Conservation (phyloP, 2,797 vertebrate genomes). For the Naso thynnoides region DNA sequence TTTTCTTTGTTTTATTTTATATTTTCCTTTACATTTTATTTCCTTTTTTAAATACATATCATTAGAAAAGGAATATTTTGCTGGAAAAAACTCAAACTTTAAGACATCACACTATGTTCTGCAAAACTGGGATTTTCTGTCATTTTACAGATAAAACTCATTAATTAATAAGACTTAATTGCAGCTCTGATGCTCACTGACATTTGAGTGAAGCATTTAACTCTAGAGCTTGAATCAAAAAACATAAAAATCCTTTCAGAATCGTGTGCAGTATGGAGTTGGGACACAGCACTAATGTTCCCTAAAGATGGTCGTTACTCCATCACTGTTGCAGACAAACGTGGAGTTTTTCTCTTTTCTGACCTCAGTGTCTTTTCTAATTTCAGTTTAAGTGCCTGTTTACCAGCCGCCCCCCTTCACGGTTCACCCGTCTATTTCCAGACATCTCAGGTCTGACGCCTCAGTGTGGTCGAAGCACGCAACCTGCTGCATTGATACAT, state of each 20-base stretch:
- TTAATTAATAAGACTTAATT: neutral
- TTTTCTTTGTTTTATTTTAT: neutral
- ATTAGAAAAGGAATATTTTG: neutral
- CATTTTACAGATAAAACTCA: neutral
- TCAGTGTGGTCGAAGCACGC: conserved; percentile 31
- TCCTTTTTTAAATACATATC: too few species aligned
- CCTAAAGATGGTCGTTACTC: neutral
- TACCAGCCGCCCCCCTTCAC: conserved; percentile 31
- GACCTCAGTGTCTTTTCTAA: neutral
- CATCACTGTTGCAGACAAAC: neutral
- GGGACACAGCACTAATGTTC: conserved; percentile 60
- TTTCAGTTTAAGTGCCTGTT: conserved; percentile 24
- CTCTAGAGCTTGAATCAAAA: neutral
- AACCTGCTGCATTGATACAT: neutral
- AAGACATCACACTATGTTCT: neutral
- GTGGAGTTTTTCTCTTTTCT: conserved; percentile 4
- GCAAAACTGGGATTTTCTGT: neutral
- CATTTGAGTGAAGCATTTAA: neutral
- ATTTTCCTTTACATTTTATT: too few species aligned
- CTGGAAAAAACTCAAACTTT: neutral
- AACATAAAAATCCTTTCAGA: too few species aligned
- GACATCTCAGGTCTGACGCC: conserved; percentile 30
- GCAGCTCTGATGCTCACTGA: neutral
- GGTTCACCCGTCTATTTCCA: conserved; percentile 32
- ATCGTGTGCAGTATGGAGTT: conserved; percentile 2